Evolutionary conservation across 2,797 vertebrate genomes (phyloP), one percentile per base, ranked within the genome.

Genomic region (Leptodactylus fallax): DNA sequence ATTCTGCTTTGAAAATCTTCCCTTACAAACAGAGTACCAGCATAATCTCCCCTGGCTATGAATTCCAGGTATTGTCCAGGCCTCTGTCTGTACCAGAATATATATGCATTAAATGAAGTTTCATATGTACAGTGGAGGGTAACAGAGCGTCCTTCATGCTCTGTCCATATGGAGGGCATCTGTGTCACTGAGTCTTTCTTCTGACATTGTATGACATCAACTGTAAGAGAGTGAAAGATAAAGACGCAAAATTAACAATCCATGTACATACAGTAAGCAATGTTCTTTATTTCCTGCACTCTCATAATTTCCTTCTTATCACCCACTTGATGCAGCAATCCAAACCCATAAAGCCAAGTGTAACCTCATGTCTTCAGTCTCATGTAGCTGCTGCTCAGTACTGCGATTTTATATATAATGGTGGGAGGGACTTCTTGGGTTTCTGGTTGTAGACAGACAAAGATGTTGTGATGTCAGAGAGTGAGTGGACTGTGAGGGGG

Each of bases 61-160:
- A 19, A 83, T 27, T 83, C 63, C 51, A 72, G 23, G 65, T 65
- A 72, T 65, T 72, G 81, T 10, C 65, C 81, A 71, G 63, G 49
- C 56, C 67, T 79, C 61, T 80, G 85, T 10, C 67, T 65, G 21
- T 86, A 86, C 85, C 85, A 86, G n/a, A 79, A 69, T 55, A 69
- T 63, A 16, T 63, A 86, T 10, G 23, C 7, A 16, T 72, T 72
- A 3, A 19, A 19, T 79, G 17, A n/a, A 3, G 58, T 60, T 85
- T 80, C 53, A 12, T 85, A 89, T 49, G 67, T 82, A n/a, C 45
- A 88, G 7, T 85, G 85, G 7, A 81, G 60, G 65, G 56, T 79
- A 17, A 77, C 58, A 9, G 55, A 81, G 25, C 53, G 49, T 88
- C 60, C 45, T 81, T 81, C 81, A 81, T 13, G 5, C 16, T 17